These are phyloP conservation scores for Palloptera scutellata DNA, from an alignment of 2,888 invertebrate genomes.

Conservation along the genomic window DNA sequence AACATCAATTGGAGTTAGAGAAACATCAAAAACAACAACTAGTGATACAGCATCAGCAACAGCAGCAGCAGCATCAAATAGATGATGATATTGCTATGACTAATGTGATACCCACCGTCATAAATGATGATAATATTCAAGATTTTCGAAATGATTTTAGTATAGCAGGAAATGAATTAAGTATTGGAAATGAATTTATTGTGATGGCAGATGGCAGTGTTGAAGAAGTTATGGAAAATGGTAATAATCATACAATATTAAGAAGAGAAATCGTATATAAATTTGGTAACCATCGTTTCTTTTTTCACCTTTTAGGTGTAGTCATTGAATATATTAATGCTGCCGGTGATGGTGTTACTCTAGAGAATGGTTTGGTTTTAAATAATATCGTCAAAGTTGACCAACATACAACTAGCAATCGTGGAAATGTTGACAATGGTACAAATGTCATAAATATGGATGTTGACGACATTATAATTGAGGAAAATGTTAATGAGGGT, in stretches of 20 bases:
- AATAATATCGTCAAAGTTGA: slow-evolving; percentile 38
- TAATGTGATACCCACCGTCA: background rate
- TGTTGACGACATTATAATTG: slow-evolving; percentile 51
- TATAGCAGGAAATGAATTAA: slow-evolving; percentile 39
- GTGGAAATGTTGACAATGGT: slow-evolving; percentile 15
- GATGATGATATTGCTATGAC: background rate
- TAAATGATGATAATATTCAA: slow-evolving; percentile 19
- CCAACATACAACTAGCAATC: slow-evolving; percentile 11
- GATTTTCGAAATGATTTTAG: slow-evolving; percentile 28
- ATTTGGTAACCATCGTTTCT: background rate
- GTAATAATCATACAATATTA: too few species aligned
- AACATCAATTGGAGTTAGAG: slow-evolving; percentile 10
- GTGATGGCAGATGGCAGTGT: slow-evolving; percentile 55
- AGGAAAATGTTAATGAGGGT: slow-evolving; percentile 36
- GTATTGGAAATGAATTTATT: slow-evolving; percentile 53
- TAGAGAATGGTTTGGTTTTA: slow-evolving; percentile 36
- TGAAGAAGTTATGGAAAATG: slow-evolving; percentile 50
- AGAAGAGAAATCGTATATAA: background rate
- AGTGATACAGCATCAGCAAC: slow-evolving; percentile 19
- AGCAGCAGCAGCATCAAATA: slow-evolving; percentile 19
- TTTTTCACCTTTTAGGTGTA: slow-evolving; percentile 42
- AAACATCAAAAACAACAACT: slow-evolving; percentile 16
- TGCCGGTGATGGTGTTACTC: slow-evolving; percentile 28
- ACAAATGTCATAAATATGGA: slow-evolving; percentile 41
- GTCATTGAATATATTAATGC: slow-evolving; percentile 57